phyloP scores from a whole-genome alignment of 2,113 vertebrate species.

The Butorides virescens region DNA sequence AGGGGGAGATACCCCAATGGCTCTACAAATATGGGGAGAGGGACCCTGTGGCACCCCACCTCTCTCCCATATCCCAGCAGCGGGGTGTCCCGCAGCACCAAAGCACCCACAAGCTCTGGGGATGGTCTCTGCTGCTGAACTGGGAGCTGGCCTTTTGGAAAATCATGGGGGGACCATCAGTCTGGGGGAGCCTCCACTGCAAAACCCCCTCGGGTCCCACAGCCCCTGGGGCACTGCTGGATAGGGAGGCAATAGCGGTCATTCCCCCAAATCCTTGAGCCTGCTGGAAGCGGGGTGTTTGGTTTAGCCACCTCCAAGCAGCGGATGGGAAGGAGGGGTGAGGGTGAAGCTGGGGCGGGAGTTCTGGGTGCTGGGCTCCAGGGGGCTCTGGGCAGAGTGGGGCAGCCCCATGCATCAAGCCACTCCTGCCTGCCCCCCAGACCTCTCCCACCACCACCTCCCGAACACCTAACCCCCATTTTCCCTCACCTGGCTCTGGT shows the following conservation, averaged over 20 bases:
- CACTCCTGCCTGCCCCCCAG: neutral
- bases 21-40: neutral
- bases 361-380: neutral
- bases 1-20: neutral
- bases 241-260: neutral
- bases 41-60: fast-evolving
- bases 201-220: fast-evolving
- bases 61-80: neutral
- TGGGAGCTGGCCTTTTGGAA: neutral
- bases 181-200: neutral
- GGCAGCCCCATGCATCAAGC: neutral
- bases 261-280: neutral
- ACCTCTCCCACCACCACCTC: neutral
- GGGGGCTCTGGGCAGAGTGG: fast-evolving
- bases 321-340: neutral
- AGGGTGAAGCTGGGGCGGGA: neutral
- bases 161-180: neutral
- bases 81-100: neutral
- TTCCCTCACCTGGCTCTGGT: neutral
- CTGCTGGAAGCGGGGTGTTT: neutral
- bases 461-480: neutral
- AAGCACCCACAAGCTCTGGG: neutral
- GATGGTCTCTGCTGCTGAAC: neutral
- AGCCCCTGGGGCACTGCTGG: fast-evolving
- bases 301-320: neutral